phyloP scores from a whole-genome alignment of 2,113 vertebrate species.

The Corydoras sp. region DNA sequence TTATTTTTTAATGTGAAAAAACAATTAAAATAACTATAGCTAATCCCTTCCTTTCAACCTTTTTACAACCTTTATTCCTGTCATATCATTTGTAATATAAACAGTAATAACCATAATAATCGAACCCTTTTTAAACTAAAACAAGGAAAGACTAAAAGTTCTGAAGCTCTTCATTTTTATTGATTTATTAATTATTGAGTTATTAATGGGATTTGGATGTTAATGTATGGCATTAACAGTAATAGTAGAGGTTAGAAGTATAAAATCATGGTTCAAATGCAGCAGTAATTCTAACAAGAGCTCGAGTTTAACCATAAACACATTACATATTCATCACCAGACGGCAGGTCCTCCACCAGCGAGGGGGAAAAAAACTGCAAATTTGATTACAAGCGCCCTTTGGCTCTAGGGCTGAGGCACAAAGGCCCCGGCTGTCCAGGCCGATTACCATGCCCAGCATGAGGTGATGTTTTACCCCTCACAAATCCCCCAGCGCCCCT shows the following conservation, averaged over 20 bases:
- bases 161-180: no score
- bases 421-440: constrained; percentile 94
- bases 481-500: constrained; percentile 54
- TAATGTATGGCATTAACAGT: no score
- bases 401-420: constrained; percentile 89
- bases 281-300: constrained; percentile 11
- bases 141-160: no score
- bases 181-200: no score
- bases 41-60: no score
- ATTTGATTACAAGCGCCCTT: constrained; percentile 99
- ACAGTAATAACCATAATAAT: no score
- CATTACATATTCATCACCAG: constrained; percentile 56
- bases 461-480: constrained; percentile 79
- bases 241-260: background rate
- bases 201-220: no score
- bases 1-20: no score
- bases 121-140: no score
- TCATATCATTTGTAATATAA: no score
- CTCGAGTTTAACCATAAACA: constrained; percentile 43
- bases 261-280: background rate
- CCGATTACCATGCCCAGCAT: constrained; percentile 99
- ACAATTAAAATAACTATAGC: no score
- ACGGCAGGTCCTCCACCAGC: constrained; percentile 66
- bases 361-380: constrained; percentile 80
- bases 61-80: no score